Base-by-base conservation (phyloP, 2,888 invertebrate species). In the Meloe dianella region DNA sequence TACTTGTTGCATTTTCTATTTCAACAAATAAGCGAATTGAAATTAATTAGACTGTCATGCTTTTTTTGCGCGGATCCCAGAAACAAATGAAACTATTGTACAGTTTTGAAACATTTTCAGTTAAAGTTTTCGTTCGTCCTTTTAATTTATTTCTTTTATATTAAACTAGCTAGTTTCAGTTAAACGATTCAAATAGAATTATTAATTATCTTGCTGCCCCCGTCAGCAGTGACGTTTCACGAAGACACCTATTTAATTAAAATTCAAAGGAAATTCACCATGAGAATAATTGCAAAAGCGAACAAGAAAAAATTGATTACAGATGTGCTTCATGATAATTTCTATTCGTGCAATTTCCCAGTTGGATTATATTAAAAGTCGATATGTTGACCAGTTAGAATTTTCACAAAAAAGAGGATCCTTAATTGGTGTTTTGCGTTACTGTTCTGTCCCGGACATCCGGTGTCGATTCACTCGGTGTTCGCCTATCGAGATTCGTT, bases 401-500 rank as follows among this genome's bases (percentile, higher is more conserved):
- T 54, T 27, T 27, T 54, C 12, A 7, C 2, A 12, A 22, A 24
- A 51, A 22, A 20, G 1, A 22, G 12, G 22, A 24, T 24, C 10
- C 9, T 5, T 17, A 20, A 47, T 47, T 9, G n/a, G n/a, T n/a
- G 47, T 20, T 20, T 17, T 20, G 47, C 22, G 17, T 17, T 41
- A 17, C 41, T 41, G 14, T 35, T 35, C 35, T 5, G 30, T 9
- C 7, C 30, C 30, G 57, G 64, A 57, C 61, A 38, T 64, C 64
- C 64, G 61, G 67, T 61, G 61, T 51, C 22, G 57, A 47, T 20
- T 54, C 17, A n/a, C 61, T 64, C 38, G 56, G 51, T 35, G 60
- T 51, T 57, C 32, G 47, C 54, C 60, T 41, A 41, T 41, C 17
- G 41, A 41, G 30, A 41, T 57, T 60, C 60, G 35, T 65, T 65